phyloP scores from a whole-genome alignment of 2,888 invertebrate species.

The Mythimna pallens region DNA sequence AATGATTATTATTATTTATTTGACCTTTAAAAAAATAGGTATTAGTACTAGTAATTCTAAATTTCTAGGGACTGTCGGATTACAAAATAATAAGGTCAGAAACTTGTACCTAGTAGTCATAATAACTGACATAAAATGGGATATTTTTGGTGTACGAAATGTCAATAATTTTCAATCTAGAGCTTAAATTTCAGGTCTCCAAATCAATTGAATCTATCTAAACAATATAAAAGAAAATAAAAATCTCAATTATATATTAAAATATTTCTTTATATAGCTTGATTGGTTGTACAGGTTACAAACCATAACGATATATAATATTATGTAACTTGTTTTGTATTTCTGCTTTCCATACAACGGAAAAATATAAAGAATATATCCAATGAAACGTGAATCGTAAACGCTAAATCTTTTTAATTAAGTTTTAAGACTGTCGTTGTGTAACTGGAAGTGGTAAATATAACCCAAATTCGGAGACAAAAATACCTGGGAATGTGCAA shows the following conservation, averaged over 20 bases:
- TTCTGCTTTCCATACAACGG: not conserved
- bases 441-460: conserved; percentile 6
- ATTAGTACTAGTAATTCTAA: too few species aligned
- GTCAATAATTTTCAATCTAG: not conserved
- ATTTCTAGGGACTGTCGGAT: too few species aligned
- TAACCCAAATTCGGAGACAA: not conserved
- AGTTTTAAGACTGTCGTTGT: conserved; percentile 15
- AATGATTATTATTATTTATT: too few species aligned
- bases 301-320: conserved; percentile 10
- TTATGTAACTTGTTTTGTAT: too few species aligned
- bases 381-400: conserved; percentile 2
- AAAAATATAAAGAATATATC: conserved; percentile 24
- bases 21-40: too few species aligned
- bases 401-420: conserved; percentile 9
- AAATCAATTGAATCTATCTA: not conserved
- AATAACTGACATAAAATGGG: not conserved
- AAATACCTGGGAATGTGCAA: not conserved
- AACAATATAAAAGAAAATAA: not conserved
- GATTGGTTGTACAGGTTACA: conserved; percentile 7
- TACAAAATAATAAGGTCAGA: not conserved
- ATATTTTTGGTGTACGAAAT: not conserved
- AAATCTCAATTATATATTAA: conserved; percentile 10
- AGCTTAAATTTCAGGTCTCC: not conserved
- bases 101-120: not conserved
- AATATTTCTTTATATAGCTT: not conserved